Evolutionary conservation across 2,113 vertebrate species (phyloP), one percentile per base, ranked within the genome.

Genomic region (Thermophis baileyi): DNA sequence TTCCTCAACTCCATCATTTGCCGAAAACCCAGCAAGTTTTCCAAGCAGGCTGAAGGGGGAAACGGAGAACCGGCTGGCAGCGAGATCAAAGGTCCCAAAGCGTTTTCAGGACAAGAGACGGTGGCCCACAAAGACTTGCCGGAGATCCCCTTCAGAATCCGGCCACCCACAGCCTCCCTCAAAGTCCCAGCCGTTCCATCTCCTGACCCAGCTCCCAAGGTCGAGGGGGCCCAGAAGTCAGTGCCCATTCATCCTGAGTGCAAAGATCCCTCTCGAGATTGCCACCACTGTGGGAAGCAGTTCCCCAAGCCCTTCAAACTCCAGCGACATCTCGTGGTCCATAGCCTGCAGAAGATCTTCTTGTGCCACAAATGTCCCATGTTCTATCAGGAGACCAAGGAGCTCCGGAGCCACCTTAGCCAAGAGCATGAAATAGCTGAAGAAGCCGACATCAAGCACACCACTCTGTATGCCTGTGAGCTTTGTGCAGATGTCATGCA

Each of bases 221-320:
- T 96, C 0, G 98, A 99, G 46, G 92, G 50, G 40, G 50, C 96
- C 7, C 97, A 97, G 0, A 98, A 98, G 94, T 97, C 97, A 92
- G 94, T 97, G 63, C 97, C 98, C 40, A 98, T 99, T 97, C 99
- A 99, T 95, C 97, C 98, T 3, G 98, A 99, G 96, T 99, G 99
- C 97, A 99, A 99, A 96, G 99, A 99, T 92, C 99, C 99, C 6
- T 99, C 99, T 44, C 98, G 99, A 87, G 99, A 99, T 95, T 99
- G 99, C 94, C 99, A 99, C 91, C 99, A 99, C 96, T 99, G 99
- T 0, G 99, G 99, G 55, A 99, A 99, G 89, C 99, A 99, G 93
- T 99, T 99, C 96, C 99, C 99, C 85, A 99, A 99, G 63, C 99
- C 99, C 30, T 99, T 99, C 95, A 99, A 99, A 96, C 98, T 99